These are phyloP conservation scores for Synchiropus splendidus DNA, from an alignment of 2,113 vertebrate genomes.

Conservation along the genomic window DNA sequence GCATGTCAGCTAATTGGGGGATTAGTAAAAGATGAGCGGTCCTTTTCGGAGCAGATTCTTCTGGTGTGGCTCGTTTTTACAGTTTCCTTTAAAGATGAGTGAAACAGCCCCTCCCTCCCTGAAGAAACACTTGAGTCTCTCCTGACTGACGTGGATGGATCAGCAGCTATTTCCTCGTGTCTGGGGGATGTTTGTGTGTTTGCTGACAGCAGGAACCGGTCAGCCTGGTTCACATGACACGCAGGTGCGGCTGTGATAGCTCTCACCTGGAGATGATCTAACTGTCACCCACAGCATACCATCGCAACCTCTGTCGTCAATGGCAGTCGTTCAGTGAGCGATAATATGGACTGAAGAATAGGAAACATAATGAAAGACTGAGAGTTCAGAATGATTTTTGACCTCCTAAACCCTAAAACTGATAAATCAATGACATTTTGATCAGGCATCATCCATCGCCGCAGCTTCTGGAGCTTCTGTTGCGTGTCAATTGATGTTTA, in stretches of 20 bases:
- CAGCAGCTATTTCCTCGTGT: not conserved
- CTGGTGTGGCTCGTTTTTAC: slow-evolving; percentile 16
- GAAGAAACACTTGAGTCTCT: not conserved
- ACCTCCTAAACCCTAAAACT: too few species aligned
- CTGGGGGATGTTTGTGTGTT: slow-evolving; percentile 8
- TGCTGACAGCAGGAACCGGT: slow-evolving; percentile 39
- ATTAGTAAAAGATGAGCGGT: slow-evolving; percentile 21
- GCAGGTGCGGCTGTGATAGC: slow-evolving; percentile 29
- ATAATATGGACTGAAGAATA: too few species aligned
- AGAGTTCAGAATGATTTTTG: too few species aligned
- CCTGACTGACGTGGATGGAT: slow-evolving; percentile 3
- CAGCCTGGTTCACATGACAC: slow-evolving; percentile 8
- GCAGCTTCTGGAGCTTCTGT: too few species aligned
- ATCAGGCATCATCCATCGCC: too few species aligned
- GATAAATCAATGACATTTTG: too few species aligned
- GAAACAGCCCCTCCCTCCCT: not conserved
- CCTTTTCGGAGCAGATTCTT: slow-evolving; percentile 34
- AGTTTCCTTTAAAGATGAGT: slow-evolving; percentile 9
- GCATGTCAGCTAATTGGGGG: slow-evolving; percentile 18
- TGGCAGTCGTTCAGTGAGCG: too few species aligned
- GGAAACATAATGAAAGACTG: too few species aligned
- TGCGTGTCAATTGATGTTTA: not conserved
- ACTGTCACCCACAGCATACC: not conserved
- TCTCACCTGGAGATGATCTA: slow-evolving; percentile 12
- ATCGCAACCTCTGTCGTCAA: not conserved